Conservation (phyloP, 2,888 invertebrate genomes). For the Parnassius apollo region DNA sequence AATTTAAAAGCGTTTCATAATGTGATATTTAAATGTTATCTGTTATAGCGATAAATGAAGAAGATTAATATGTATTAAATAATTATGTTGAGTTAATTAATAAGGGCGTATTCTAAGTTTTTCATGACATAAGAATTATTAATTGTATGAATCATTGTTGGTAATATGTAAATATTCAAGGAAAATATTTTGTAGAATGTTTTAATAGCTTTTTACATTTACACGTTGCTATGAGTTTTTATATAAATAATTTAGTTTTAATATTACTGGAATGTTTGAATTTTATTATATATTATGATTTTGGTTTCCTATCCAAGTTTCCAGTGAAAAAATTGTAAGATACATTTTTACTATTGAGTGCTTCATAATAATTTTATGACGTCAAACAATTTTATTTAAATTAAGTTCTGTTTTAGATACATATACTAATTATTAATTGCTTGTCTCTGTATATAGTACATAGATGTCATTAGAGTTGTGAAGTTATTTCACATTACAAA, state of each 20-base stretch:
- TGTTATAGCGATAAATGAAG: slow-evolving; percentile 71
- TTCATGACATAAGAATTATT: slow-evolving; percentile 57
- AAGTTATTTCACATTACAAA: slow-evolving; percentile 37
- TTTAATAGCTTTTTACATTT: neutral
- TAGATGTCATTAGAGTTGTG: slow-evolving; percentile 34
- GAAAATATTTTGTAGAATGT: neutral
- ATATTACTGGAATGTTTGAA: neutral
- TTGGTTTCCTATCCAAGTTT: no score
- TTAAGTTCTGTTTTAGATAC: neutral
- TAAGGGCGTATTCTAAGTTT: slow-evolving; percentile 59
- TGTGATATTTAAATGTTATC: slow-evolving; percentile 80
- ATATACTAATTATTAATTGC: slow-evolving; percentile 29
- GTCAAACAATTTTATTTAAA: neutral
- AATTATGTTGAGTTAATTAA: slow-evolving; percentile 59
- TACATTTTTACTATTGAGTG: neutral
- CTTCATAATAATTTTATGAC: neutral
- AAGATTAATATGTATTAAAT: slow-evolving; percentile 47
- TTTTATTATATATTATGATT: neutral
- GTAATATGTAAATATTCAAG: neutral
- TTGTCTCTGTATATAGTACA: slow-evolving; percentile 42
- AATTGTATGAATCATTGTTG: neutral
- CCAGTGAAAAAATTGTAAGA: no score
- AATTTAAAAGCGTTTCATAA: slow-evolving; percentile 70
- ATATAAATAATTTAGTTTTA: neutral
- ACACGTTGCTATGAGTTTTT: neutral